Evolutionary conservation across 2,888 invertebrate genomes (phyloP).

Genomic region (Thymelicus lineola): DNA sequence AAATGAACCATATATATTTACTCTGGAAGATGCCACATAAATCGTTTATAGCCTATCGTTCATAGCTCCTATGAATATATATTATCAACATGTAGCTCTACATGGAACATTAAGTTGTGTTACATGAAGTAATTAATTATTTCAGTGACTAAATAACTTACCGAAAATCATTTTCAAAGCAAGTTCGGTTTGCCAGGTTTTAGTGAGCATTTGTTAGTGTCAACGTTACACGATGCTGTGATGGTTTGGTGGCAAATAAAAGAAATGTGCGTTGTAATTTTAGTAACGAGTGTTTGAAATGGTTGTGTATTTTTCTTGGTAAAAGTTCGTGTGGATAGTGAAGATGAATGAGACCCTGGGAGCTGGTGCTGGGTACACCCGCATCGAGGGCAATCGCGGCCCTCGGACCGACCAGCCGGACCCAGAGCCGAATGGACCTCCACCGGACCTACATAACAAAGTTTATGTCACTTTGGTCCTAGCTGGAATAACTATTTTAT

Average conservation of each 20-base stretch:
- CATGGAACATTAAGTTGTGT: background rate
- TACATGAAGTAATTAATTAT: slow-evolving; percentile 1
- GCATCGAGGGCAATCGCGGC: slow-evolving; percentile 84
- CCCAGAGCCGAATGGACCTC: slow-evolving; percentile 86
- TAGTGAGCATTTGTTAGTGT: background rate
- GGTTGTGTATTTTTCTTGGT: background rate
- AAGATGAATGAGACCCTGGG: slow-evolving; percentile 88
- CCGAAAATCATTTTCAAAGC: background rate
- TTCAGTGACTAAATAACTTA: background rate
- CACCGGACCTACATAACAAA: slow-evolving; percentile 88
- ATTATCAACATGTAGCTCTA: slow-evolving; percentile 21
- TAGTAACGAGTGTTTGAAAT: slow-evolving; percentile 14
- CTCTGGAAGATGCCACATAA: background rate
- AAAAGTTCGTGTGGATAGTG: slow-evolving; percentile 8
- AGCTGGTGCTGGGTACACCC: slow-evolving; percentile 88
- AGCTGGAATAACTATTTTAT: slow-evolving; percentile 94
- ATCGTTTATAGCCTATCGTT: background rate
- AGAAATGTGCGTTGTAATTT: background rate
- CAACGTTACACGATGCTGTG: no score
- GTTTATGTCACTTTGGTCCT: slow-evolving; percentile 91
- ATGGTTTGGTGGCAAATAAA: no score
- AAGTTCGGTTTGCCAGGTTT: background rate
- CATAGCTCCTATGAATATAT: background rate
- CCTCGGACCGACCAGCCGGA: slow-evolving; percentile 78
- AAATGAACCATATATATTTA: slow-evolving; percentile 7